Base-by-base conservation (phyloP, 2,113 vertebrate species). In the Cyphotilapia sp. region DNA sequence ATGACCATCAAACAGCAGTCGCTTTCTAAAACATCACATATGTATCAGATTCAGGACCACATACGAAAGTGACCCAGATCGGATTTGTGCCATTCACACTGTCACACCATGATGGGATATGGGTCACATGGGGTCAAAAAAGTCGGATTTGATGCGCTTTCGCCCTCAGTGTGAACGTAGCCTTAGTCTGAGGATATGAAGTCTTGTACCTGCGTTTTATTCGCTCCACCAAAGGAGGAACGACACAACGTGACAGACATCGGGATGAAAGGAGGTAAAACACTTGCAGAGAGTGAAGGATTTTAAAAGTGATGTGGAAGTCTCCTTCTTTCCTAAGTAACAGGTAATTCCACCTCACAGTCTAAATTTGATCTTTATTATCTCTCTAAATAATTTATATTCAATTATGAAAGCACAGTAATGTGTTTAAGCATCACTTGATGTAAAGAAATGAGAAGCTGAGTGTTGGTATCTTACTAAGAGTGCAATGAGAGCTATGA, bases 231-330 rank as follows among this genome's bases (percentile, higher is more conserved):
- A 29, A 9, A 59, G 56, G 13, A 61, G 57, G 4, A 2, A 16
- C 5, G 16, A 61, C 8, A 61, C 57, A 61, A 33, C 16, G 0
- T 19, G 57, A 61, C 27, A 0, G 57, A 17, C 29, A 31, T 61
- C 3, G 0, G 57, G 57, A 0, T 33, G 27, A 61, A 33, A 61
- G 9, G 0, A 61, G 29, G 24, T 31, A 0, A 33, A 61, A 33
- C 14, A 61, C 29, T 31, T 17, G 3, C 57, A 61, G 53, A 56
- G 51, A 1, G 22, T 2, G n/a, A 54, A 54, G 53, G 5, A 0
- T 54, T 56, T 24, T 12, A 24, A 12, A 6, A 6, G 57, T 31
- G 56, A 24, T 56, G 53, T 24, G 0, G 53, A 56, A 56, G 22
- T 56, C 22, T 56, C 59, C 29, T 63, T 10, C 29, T 19, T 63